Percentiles rank a stretch among this genome's conserved stretches.
These are phyloP conservation scores for Apodemia hepburni DNA, from an alignment of 2,888 invertebrate species.

Conservation along the genomic window DNA sequence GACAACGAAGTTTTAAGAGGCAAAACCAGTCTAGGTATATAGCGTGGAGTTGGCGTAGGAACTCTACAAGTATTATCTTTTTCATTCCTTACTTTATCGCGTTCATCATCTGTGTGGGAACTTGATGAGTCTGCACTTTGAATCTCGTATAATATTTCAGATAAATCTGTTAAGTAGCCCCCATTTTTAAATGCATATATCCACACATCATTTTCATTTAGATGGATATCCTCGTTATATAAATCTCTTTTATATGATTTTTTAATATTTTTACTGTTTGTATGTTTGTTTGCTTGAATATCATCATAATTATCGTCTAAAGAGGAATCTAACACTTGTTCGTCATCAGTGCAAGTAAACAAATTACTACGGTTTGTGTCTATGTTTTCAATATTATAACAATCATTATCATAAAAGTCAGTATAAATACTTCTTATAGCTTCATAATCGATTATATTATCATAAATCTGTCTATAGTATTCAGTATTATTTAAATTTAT, in stretches of 20 bases:
- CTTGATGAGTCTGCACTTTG: constrained; percentile 39
- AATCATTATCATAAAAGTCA: constrained; percentile 1
- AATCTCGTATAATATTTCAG: constrained; percentile 41
- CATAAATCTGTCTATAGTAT: neutral
- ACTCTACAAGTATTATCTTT: constrained; percentile 33
- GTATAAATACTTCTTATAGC: constrained; percentile 6
- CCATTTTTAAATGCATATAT: constrained; percentile 64
- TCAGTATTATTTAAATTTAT: constrained; percentile 1
- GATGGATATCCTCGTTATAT: neutral
- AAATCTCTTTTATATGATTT: neutral
- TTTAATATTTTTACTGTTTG: constrained; percentile 28
- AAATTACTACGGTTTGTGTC: neutral
- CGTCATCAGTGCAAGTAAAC: constrained; percentile 34
- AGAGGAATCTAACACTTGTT: constrained; percentile 43
- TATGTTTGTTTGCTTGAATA: constrained; percentile 26
- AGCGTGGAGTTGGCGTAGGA: constrained; percentile 51
- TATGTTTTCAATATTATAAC: neutral
- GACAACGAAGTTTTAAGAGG: constrained; percentile 51
- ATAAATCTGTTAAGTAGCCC: constrained; percentile 44
- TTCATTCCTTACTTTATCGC: constrained; percentile 9
- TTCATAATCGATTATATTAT: constrained; percentile 3
- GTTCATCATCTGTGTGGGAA: constrained; percentile 31
- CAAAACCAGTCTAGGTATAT: constrained; percentile 53
- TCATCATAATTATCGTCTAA: constrained; percentile 34
- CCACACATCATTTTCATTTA: constrained; percentile 44